Percentiles rank a stretch among this genome's conserved stretches.
Evolutionary conservation across 2,888 invertebrate genomes (phyloP).

Genomic region (Cryptocheilus praepositus): DNA sequence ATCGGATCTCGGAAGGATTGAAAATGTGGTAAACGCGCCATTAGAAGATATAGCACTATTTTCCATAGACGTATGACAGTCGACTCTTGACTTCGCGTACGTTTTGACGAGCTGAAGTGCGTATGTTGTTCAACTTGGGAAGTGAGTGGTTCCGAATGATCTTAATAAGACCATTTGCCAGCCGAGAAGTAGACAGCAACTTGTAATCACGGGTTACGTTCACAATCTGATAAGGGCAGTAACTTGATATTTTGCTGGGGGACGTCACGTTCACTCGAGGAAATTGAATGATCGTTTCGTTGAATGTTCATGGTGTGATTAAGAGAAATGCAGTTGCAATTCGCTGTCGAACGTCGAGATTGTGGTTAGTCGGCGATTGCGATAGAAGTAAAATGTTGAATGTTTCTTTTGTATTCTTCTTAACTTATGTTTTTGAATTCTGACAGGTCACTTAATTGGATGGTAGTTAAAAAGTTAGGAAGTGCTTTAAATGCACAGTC

Average conservation of each 20-base stretch:
- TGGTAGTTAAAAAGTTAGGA: conserved; percentile 24
- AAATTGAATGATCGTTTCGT: conserved; percentile 55
- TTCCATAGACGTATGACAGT: too few species aligned
- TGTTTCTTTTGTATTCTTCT: neutral
- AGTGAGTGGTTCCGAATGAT: too few species aligned
- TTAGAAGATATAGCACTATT: too few species aligned
- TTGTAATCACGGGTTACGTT: conserved; percentile 40
- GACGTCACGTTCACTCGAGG: conserved; percentile 51
- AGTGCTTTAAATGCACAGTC: conserved; percentile 15
- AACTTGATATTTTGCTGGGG: conserved; percentile 57
- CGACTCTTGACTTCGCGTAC: too few species aligned
- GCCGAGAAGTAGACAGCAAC: conserved; percentile 25
- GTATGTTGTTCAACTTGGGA: too few species aligned
- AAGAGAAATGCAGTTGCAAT: neutral
- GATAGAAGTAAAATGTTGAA: neutral
- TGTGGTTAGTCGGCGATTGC: neutral
- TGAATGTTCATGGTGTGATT: conserved; percentile 6
- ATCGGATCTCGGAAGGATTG: conserved; percentile 1
- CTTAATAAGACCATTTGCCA: neutral
- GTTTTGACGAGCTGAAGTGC: too few species aligned
- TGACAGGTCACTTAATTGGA: conserved; percentile 9
- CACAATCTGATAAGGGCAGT: conserved; percentile 46
- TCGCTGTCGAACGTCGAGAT: neutral
- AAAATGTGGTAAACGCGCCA: too few species aligned
- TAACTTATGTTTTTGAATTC: neutral